Percentiles rank a stretch among this genome's conserved stretches.
Conservation (phyloP, 2,888 invertebrate genomes). For the Tupiocoris notatus region DNA sequence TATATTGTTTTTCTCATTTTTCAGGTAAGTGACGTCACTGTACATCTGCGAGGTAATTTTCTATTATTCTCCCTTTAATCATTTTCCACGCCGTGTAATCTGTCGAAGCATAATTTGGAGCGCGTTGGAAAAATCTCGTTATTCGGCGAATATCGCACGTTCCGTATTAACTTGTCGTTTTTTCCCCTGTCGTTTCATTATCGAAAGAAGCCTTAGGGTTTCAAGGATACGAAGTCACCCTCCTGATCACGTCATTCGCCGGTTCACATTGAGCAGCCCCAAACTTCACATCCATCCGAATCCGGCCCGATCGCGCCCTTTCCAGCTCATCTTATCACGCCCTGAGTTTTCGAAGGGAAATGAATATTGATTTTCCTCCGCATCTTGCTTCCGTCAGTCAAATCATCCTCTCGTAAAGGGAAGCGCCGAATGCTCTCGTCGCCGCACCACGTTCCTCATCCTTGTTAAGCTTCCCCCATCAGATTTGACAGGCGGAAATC, state of each 20-base stretch:
- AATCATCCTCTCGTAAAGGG: constrained; percentile 10
- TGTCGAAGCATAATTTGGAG: no score
- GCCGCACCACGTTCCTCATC: not conserved
- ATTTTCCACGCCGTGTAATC: no score
- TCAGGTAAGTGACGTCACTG: no score
- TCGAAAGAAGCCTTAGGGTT: not conserved
- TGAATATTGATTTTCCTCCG: constrained; percentile 25
- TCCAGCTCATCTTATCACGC: not conserved
- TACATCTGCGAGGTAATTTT: no score
- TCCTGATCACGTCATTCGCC: not conserved
- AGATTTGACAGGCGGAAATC: not conserved
- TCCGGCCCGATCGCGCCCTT: not conserved
- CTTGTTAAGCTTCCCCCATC: not conserved
- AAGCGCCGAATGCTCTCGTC: not conserved
- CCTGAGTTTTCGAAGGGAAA: not conserved
- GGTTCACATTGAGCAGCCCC: not conserved
- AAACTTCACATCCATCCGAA: not conserved
- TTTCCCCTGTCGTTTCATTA: not conserved
- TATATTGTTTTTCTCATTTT: no score
- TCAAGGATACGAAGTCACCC: not conserved
- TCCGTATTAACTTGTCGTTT: no score
- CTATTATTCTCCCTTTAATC: no score
- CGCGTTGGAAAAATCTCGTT: no score
- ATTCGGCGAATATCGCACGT: no score
- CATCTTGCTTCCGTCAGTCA: constrained; percentile 31